Percentiles rank a stretch among this genome's conserved stretches.
Evolutionary conservation across 2,888 invertebrate species (phyloP).

Genomic region (Urechis unicinctus): DNA sequence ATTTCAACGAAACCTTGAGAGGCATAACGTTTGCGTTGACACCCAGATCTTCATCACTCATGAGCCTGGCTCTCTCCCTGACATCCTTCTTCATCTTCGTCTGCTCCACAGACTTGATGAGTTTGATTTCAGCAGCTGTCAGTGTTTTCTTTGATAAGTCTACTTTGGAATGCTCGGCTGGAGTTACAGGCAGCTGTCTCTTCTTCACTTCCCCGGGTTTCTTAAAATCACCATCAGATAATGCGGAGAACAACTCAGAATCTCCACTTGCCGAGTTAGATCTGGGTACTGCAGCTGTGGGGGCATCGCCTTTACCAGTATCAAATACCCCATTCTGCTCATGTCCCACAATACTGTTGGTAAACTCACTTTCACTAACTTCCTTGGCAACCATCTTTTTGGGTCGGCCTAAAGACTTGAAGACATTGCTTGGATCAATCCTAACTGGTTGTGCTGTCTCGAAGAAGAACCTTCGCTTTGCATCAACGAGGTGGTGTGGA

Average conservation of each 20-base stretch:
- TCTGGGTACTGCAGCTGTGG: conserved; percentile 12
- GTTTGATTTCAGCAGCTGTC: conserved; percentile 51
- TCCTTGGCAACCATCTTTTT: background rate
- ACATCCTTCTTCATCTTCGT: conserved; percentile 16
- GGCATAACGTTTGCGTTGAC: conserved; percentile 14
- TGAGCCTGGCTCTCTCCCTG: conserved; percentile 56
- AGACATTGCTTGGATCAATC: conserved; percentile 18
- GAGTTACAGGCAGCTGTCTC: background rate
- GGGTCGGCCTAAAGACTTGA: conserved; percentile 2
- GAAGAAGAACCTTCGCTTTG: conserved; percentile 23
- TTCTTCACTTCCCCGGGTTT: conserved; percentile 1
- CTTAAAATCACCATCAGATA: conserved; percentile 4
- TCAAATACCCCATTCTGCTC: conserved; percentile 8
- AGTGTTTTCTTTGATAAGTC: conserved; percentile 5
- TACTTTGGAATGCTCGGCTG: background rate
- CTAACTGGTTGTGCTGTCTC: conserved; percentile 23
- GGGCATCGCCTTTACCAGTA: conserved; percentile 5
- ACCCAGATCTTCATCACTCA: conserved; percentile 69
- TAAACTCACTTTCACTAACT: background rate
- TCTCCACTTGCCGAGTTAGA: conserved; percentile 9
- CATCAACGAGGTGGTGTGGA: conserved; percentile 14
- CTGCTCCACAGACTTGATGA: conserved; percentile 17
- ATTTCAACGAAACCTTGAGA: no score
- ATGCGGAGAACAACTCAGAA: no score
- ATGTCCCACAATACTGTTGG: conserved; percentile 5